Percentiles rank a stretch among this genome's conserved stretches.
These are phyloP conservation scores for Eira barbara DNA, from an alignment of 2,113 vertebrate species.

Conservation along the genomic window DNA sequence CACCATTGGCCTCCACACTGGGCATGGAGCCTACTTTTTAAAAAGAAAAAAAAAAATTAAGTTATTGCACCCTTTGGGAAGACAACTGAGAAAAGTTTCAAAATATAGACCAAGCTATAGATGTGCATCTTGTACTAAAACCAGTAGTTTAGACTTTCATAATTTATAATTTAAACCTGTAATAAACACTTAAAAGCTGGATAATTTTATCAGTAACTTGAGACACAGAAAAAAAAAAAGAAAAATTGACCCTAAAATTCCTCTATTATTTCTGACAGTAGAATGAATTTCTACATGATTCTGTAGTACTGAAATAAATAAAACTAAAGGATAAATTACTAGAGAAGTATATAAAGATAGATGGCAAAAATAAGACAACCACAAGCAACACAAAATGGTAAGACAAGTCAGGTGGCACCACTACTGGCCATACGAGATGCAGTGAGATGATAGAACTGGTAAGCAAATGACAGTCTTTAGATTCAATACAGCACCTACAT, in stretches of 20 bases:
- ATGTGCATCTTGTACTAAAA: slow-evolving; percentile 12
- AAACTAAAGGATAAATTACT: not conserved
- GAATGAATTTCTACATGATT: slow-evolving; percentile 6
- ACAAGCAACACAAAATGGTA: not conserved
- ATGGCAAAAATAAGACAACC: not conserved
- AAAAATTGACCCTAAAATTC: not conserved
- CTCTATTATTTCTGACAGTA: not conserved
- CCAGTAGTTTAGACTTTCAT: not conserved
- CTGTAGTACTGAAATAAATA: not conserved
- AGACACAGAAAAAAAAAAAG: not conserved
- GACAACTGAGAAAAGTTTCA: slow-evolving; percentile 31
- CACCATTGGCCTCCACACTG: not conserved
- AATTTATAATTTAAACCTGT: not conserved
- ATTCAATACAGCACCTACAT: not conserved
- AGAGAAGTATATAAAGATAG: not conserved
- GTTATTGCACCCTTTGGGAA: not conserved
- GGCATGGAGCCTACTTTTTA: not conserved
- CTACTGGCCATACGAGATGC: not conserved
- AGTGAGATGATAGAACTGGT: not conserved
- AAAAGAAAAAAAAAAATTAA: not conserved
- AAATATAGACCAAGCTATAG: not conserved
- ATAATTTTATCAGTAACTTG: not conserved
- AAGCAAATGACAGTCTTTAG: not conserved
- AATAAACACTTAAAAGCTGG: not conserved
- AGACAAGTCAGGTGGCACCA: not conserved